Evolutionary conservation across 2,113 vertebrate genomes (phyloP), one percentile per base, ranked within the genome.

Genomic region (Aplodontia rufa): DNA sequence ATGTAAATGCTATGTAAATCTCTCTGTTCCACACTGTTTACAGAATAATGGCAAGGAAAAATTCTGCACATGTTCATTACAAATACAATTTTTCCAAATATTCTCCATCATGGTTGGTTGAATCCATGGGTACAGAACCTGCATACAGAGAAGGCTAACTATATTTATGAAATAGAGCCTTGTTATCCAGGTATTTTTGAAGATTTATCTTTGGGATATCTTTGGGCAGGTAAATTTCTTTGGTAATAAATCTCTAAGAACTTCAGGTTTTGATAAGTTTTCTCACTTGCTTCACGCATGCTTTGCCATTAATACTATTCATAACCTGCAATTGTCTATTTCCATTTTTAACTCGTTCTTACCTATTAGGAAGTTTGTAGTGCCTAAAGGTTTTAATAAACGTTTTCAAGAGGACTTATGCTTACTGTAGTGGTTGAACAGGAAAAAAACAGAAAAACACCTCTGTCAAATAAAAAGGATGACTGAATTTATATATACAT

Each of bases 201-300:
- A 83, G 32, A 45, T 51, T 71, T 14, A 14, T 62, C 64, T 94
- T 95, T n/a, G 9, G 49, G 40, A 71, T 14, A 14, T 62, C 64
- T 94, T 95, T n/a, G 9, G 49, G 40, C 49, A 92, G 20, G 37
- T 55, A 85, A 92, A 78, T 91, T 14, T 49, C 69, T 58, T 79
- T 64, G 51, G 26, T n/a, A 82, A 88, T 82, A 94, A 91, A 82
- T 28, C 45, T 87, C 8, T 71, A 91, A 89, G 83, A 96, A 95
- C 82, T 86, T 91, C 64, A 81, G 45, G 96, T 42, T 42, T 82
- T 17, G 53, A 26, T 85, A 90, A 78, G 1, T 32, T 76, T 94
- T 83, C 30, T 90, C 51, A 79, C 11, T 90, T 86, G 49, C 35
- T 90, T 79, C 35, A 87, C 89, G 62, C 30, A 90, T 49, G 28